Conservation (phyloP, 2,888 invertebrate species). For the Sceliomorpha sp. region DNA sequence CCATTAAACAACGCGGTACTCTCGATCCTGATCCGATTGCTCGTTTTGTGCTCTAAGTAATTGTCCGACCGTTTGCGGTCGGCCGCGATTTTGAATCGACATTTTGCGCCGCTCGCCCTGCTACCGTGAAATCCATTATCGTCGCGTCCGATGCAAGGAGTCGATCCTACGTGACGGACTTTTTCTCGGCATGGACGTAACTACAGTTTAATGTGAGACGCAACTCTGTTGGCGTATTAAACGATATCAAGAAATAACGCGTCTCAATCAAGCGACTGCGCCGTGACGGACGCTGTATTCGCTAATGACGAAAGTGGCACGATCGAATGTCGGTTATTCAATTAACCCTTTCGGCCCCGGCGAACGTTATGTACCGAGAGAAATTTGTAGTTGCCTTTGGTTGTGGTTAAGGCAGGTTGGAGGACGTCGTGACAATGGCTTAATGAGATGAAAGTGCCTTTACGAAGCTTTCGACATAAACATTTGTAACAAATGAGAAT, state of each 20-base stretch:
- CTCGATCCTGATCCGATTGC: slow-evolving; percentile 37
- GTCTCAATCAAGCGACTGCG: slow-evolving; percentile 21
- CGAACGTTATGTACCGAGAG: too few relatives aligned
- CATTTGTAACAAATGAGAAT: too few relatives aligned
- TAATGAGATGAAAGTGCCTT: too few relatives aligned
- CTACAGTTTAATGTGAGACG: slow-evolving; percentile 28
- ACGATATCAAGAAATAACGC: slow-evolving; percentile 15
- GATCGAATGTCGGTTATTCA: too few relatives aligned
- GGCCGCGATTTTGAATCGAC: slow-evolving; percentile 42
- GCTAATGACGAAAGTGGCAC: too few relatives aligned
- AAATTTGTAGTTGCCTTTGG: too few relatives aligned
- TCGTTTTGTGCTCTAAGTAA: slow-evolving; percentile 67
- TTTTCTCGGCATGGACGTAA: slow-evolving; percentile 24
- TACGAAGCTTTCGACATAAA: too few relatives aligned
- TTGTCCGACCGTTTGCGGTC: slow-evolving; percentile 61
- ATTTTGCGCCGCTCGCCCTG: slow-evolving; percentile 52
- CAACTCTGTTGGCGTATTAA: slow-evolving; percentile 9
- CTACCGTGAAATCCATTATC: slow-evolving; percentile 70
- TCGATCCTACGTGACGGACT: slow-evolving; percentile 18
- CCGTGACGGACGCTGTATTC: too few relatives aligned
- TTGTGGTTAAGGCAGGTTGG: too few relatives aligned
- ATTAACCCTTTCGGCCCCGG: too few relatives aligned
- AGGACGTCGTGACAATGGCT: too few relatives aligned
- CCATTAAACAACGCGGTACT: slow-evolving; percentile 35
- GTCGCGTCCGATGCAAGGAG: slow-evolving; percentile 50